Evolutionary conservation across 2,113 vertebrate species (phyloP).

Genomic region (Hippocampus mohnikei): DNA sequence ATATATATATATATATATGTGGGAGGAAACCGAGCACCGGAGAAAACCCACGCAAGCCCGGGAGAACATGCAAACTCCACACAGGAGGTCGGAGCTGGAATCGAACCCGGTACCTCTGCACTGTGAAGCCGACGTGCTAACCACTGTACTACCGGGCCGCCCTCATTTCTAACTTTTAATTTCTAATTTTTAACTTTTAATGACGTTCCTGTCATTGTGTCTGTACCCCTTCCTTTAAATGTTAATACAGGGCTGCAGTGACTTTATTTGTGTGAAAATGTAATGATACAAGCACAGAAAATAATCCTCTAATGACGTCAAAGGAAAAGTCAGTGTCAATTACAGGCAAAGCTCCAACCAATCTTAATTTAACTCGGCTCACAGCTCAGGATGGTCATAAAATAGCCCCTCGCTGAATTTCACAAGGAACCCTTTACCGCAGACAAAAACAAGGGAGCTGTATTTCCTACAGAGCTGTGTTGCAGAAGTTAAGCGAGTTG

Average conservation of each 20-base stretch:
- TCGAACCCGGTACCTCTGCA: too few species aligned
- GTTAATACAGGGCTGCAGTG: conserved; percentile 2
- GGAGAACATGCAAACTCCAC: too few species aligned
- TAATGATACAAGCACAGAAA: conserved; percentile 14
- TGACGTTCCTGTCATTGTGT: conserved; percentile 4
- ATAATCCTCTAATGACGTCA: conserved; percentile 25
- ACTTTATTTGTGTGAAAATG: conserved; percentile 6
- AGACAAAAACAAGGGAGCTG: conserved; percentile 15
- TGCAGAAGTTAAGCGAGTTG: conserved; percentile 35
- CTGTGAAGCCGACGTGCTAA: too few species aligned
- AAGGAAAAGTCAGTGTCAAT: conserved; percentile 18
- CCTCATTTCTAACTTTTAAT: not conserved
- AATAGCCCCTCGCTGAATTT: not conserved
- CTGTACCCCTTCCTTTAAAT: not conserved
- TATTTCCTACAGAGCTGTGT: conserved; percentile 12
- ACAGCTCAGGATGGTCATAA: conserved; percentile 3
- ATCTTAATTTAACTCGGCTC: conserved; percentile 8
- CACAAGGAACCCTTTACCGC: conserved; percentile 1
- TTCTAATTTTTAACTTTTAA: not conserved
- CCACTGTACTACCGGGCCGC: too few species aligned
- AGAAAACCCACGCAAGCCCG: too few species aligned
- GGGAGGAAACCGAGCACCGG: too few species aligned
- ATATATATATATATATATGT: too few species aligned
- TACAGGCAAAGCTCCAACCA: conserved; percentile 2
- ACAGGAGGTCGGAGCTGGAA: too few species aligned